Evolutionary conservation across 1,140 invertebrate species (phyloP), one percentile per base, ranked within the genome.

Genomic region (Gonioctena quinquepunctata): DNA sequence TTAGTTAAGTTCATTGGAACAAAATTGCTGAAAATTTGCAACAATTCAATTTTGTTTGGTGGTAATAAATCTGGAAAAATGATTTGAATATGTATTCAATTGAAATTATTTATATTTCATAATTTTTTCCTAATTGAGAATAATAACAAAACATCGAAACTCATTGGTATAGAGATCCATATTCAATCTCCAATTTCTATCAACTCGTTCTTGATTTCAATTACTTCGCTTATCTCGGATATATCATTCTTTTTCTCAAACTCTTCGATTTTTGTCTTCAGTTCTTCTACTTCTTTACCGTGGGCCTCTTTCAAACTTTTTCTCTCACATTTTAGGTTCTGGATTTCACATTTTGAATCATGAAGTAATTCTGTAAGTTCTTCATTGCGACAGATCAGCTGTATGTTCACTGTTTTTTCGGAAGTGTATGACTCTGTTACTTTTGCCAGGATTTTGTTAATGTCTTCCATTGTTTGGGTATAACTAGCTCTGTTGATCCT

Each of bases 151-250:
- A n/a, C n/a, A n/a, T n/a, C n/a, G n/a, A n/a, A n/a, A n/a, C n/a
- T n/a, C n/a, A n/a, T n/a, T n/a, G n/a, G n/a, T n/a, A n/a, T n/a
- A n/a, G n/a, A n/a, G n/a, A n/a, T n/a, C n/a, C n/a, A n/a, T n/a
- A n/a, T n/a, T n/a, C 8, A 54, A 54, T 54, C 50, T 21, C 7
- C n/a, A 42, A 54, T 54, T 54, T 54, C 50, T 54, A 54, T 54
- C 21, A 18, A 18, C 19, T 54, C 50, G 19, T 54, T 18, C 21
- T 54, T 54, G 21, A 54, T 54, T 16, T 54, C 18, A 21, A 18
- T 22, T 16, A 54, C 19, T 22, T 54, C 50, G 18, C 18, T 54
- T 3, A 21, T 54, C 1, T 18, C 50, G 6, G 6, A 18, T 11
- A 11, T 54, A 16, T 7, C 13, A 2, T 8, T 59, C 3, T 27